A percentile compares a stretch with the other conserved stretches of the same genome.
phyloP scores from a whole-genome alignment of 1,140 invertebrate species.

The Carposina sasakii region DNA sequence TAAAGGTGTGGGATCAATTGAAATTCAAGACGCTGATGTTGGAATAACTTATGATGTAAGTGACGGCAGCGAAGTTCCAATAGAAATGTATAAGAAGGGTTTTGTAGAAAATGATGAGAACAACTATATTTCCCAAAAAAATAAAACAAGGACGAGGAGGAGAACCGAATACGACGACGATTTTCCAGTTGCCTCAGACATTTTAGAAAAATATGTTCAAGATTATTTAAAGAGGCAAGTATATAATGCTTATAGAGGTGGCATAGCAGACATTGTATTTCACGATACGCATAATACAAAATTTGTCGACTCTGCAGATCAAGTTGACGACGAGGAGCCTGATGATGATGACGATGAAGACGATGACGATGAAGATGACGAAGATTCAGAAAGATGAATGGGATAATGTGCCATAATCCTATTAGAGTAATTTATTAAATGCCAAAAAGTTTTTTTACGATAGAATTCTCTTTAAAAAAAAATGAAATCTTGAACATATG shows the following conservation, averaged over 20 bases:
- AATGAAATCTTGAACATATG: too few species aligned
- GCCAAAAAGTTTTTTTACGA: too few species aligned
- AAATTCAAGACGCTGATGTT: slow-evolving; percentile 73
- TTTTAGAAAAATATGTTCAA: slow-evolving; percentile 54
- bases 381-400: slow-evolving; percentile 33
- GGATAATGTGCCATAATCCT: too few species aligned
- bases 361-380: slow-evolving; percentile 17
- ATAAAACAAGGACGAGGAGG: slow-evolving; percentile 44
- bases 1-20: slow-evolving; percentile 55
- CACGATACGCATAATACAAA: too few species aligned
- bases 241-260: too few species aligned
- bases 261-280: too few species aligned
- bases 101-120: slow-evolving; percentile 72
- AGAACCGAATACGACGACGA: slow-evolving; percentile 53
- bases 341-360: slow-evolving; percentile 38
- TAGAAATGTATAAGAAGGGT: slow-evolving; percentile 74
- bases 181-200: slow-evolving; percentile 56
- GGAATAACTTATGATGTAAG: slow-evolving; percentile 73
- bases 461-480: too few species aligned
- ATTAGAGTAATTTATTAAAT: slow-evolving; percentile 31
- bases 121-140: slow-evolving; percentile 47
- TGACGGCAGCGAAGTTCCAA: slow-evolving; percentile 62
- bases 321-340: slow-evolving; percentile 16
- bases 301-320: slow-evolving; percentile 33
- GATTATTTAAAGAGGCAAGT: slow-evolving; percentile 52